Conservation (phyloP, 2,797 vertebrate genomes). For the Channa striata region DNA sequence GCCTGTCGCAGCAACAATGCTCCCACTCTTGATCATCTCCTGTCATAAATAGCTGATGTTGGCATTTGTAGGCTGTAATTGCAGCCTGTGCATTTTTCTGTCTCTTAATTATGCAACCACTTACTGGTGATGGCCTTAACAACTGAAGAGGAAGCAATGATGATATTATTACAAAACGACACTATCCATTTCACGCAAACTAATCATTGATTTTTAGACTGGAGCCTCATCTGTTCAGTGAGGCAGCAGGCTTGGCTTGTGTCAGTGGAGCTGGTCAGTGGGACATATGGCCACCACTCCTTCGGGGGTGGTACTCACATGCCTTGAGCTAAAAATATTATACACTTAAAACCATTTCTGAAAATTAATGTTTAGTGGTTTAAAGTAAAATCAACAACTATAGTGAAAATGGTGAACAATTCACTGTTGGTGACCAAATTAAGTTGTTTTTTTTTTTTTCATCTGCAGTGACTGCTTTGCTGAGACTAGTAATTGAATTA, state of each 20-base stretch:
- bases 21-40: neutral
- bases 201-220: conserved; percentile 34
- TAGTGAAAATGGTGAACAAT: neutral
- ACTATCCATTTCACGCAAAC: neutral
- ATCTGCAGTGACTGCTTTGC: conserved; percentile 1
- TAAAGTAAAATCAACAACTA: neutral
- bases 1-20: neutral
- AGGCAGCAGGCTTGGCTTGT: conserved; percentile 31
- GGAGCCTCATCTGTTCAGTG: conserved; percentile 17
- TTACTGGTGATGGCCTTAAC: conserved; percentile 4
- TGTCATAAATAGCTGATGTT: conserved; percentile 12
- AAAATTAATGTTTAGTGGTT: conserved; percentile 8
- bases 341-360: neutral
- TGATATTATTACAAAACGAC: conserved; percentile 7
- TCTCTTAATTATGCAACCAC: neutral
- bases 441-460: neutral
- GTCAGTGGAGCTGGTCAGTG: conserved; percentile 37
- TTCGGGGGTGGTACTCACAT: conserved; percentile 29
- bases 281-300: conserved; percentile 60
- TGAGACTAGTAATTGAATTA: neutral
- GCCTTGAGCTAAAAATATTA: conserved; percentile 37
- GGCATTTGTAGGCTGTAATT: conserved; percentile 30
- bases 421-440: neutral
- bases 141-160: neutral
- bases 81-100: conserved; percentile 18